Conservation (phyloP, 2,888 invertebrate species). For the Orchestes rusci region DNA sequence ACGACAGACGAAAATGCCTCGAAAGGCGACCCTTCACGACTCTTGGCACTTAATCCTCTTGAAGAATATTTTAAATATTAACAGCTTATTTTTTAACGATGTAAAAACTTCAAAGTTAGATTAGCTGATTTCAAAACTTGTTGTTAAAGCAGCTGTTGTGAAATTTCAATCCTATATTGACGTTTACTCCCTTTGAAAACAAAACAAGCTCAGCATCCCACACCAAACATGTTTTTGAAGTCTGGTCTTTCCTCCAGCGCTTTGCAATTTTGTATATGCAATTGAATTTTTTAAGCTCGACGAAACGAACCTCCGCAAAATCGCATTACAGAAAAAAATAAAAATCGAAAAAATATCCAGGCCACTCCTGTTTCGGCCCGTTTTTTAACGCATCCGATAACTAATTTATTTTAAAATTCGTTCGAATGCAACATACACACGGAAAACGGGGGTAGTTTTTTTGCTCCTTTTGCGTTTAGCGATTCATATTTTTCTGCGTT, state of each 20-base stretch:
- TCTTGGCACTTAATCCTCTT: too few relatives aligned
- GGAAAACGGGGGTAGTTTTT: slow-evolving; percentile 9
- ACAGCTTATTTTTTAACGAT: too few relatives aligned
- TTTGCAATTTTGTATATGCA: slow-evolving; percentile 35
- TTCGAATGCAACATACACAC: slow-evolving; percentile 23
- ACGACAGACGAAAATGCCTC: too few relatives aligned
- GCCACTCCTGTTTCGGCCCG: slow-evolving; percentile 13
- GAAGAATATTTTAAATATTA: too few relatives aligned
- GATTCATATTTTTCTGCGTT: slow-evolving; percentile 17
- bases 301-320: slow-evolving; percentile 28
- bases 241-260: slow-evolving; percentile 26
- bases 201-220: too few relatives aligned
- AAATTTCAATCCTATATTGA: too few relatives aligned
- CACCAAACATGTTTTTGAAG: too few relatives aligned
- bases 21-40: too few relatives aligned
- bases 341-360: slow-evolving; percentile 12
- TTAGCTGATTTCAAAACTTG: too few relatives aligned
- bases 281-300: slow-evolving; percentile 35
- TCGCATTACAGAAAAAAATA: slow-evolving; percentile 17
- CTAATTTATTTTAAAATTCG: slow-evolving; percentile 30
- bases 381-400: slow-evolving; percentile 25
- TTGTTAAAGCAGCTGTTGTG: too few relatives aligned
- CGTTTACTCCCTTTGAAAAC: too few relatives aligned
- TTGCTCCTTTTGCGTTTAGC: slow-evolving; percentile 12
- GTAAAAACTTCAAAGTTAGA: too few relatives aligned